phyloP scores from a whole-genome alignment of 2,797 vertebrate genomes.

The Meda fulgida region DNA sequence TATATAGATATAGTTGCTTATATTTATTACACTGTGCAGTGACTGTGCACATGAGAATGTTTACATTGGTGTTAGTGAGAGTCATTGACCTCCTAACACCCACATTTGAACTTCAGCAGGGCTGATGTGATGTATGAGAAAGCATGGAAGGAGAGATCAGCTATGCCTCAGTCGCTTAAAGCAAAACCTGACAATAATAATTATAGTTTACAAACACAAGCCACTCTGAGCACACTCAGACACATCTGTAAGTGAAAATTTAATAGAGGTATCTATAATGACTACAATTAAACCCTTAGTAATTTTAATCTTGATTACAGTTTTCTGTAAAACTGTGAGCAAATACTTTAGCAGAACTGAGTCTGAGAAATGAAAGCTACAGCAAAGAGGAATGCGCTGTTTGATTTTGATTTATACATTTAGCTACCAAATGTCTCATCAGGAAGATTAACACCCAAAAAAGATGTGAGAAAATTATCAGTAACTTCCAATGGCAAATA shows the following conservation, averaged over 20 bases:
- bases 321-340: conserved; percentile 27
- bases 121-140: background rate
- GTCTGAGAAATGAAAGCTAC: background rate
- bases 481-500: background rate
- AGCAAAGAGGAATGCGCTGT: background rate
- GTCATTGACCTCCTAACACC: no score
- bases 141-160: background rate
- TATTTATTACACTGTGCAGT: no score
- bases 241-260: conserved; percentile 21
- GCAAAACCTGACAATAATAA: background rate
- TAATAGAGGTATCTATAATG: conserved; percentile 19
- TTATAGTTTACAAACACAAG: background rate
- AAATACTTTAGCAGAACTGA: conserved; percentile 2
- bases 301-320: conserved; percentile 52
- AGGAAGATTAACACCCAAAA: conserved; percentile 12
- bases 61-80: background rate
- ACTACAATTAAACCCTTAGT: conserved; percentile 49
- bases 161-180: background rate
- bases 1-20: background rate
- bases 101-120: conserved; percentile 6
- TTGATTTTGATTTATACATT: conserved; percentile 21
- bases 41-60: background rate
- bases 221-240: no score
- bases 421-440: conserved; percentile 21
- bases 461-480: conserved; percentile 6